Evolutionary conservation across 2,888 invertebrate species (phyloP).

Genomic region (Tetragonisca angustula): DNA sequence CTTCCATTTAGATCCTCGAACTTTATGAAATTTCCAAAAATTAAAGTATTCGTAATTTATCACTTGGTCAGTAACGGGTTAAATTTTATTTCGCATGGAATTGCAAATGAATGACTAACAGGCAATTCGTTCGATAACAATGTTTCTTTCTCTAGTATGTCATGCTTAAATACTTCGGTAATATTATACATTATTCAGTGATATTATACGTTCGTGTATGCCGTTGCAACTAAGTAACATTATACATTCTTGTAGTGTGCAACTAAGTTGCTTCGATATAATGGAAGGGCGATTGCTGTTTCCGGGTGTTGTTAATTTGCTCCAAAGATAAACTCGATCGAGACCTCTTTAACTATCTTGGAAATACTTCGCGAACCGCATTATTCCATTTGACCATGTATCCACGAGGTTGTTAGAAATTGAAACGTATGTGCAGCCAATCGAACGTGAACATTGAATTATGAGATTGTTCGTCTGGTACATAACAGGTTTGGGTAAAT

Average conservation of each 20-base stretch:
- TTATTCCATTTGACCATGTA: background rate
- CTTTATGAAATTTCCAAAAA: too few relatives aligned
- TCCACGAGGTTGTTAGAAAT: background rate
- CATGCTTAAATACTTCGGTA: background rate
- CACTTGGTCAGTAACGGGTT: too few relatives aligned
- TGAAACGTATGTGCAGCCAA: background rate
- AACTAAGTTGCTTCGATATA: background rate
- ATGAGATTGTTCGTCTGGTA: too few relatives aligned
- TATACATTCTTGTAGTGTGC: background rate
- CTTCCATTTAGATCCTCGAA: too few relatives aligned
- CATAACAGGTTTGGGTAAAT: too few relatives aligned
- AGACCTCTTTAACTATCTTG: background rate
- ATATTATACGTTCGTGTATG: background rate
- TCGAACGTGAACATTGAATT: background rate
- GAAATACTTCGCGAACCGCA: background rate
- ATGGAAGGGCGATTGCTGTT: conserved; percentile 27
- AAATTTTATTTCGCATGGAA: too few relatives aligned
- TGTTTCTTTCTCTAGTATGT: background rate
- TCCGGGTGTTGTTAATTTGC: conserved; percentile 39
- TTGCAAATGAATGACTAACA: too few relatives aligned
- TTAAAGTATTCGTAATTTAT: too few relatives aligned
- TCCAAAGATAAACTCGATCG: background rate
- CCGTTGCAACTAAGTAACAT: background rate
- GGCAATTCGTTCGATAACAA: background rate
- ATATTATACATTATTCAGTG: background rate